Base-by-base conservation (phyloP, 1,140 invertebrate genomes). In the Cherax quadricarinatus region DNA sequence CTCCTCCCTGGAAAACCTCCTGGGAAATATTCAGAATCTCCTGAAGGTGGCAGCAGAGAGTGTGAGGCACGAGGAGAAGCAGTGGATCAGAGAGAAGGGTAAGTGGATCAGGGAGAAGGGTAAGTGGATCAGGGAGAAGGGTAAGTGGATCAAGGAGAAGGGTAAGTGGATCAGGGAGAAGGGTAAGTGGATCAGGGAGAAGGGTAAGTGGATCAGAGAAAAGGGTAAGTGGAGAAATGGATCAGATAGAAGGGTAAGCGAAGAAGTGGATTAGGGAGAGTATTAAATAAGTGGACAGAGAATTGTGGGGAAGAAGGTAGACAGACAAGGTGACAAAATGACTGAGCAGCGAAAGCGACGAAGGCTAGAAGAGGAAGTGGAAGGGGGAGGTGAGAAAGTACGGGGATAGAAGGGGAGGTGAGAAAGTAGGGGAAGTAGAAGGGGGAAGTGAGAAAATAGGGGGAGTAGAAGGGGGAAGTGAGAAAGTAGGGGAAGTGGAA, bases 51-150 rank as follows among this genome's bases (percentile, higher is more conserved):
- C 98, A 14, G 98, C 98, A 9, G 98, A 99, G 95, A 99, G 99
- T 96, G 98, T 98, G 66, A 96, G 98, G 93, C 98, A 99, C 94
- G 98, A 99, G 95, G 98, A 99, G 95, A 96, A 98, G 93, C 98
- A 99, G 95, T 98, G 98, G 95, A 98, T 97, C 96, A 98, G 98
- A 95, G 98, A 99, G 96, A 99, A 98, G 98, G 98, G 98, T 99
- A 96, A 95, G 95, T 79, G 24, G 16, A 6, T 5, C 5, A 53
- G 16, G 24, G 4, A 48, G 70, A 41, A 18, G 57, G 62, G 60
- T n/a, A 24, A n/a, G 51, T 5, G 30, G 14, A n/a, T 30, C 12
- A 21, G 24, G 10, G 7, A 48, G 18, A 4, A n/a, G 21, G 70
- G 48, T 24, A 5, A 24, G 3, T 9, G 82, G 62, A 41, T 3